These are phyloP conservation scores for Antechinus stuartii DNA, from an alignment of 2,113 vertebrate genomes.

Conservation along the genomic window DNA sequence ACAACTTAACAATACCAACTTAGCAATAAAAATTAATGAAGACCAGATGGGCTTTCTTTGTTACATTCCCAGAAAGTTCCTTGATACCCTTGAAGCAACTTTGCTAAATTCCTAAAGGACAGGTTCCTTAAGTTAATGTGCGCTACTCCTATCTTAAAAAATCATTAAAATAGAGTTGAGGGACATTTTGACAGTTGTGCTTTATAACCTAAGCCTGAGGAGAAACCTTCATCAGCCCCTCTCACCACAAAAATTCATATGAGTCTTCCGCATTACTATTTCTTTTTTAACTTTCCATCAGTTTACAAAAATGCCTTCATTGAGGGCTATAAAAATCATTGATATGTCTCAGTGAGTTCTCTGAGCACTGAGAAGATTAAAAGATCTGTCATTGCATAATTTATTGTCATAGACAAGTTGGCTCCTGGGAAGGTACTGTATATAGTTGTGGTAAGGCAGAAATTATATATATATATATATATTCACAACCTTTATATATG, in stretches of 20 bases:
- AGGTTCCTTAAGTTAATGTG: not conserved
- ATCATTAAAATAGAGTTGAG: not conserved
- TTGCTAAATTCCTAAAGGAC: not conserved
- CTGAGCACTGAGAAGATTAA: not conserved
- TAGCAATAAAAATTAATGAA: not conserved
- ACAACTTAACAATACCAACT: not conserved
- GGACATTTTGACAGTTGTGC: not conserved
- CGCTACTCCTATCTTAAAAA: not conserved
- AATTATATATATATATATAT: too few species aligned
- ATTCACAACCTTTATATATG: too few species aligned
- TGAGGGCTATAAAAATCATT: not conserved
- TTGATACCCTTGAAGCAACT: not conserved
- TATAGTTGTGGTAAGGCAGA: not conserved
- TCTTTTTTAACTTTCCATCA: not conserved
- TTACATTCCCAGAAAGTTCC: not conserved
- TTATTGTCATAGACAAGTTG: not conserved
- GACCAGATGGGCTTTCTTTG: not conserved
- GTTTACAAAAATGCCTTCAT: not conserved
- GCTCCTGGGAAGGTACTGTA: not conserved
- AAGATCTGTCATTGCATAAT: not conserved
- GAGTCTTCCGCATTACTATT: accelerated
- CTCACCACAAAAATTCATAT: not conserved
- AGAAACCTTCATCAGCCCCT: not conserved
- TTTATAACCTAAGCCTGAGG: not conserved
- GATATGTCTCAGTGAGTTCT: not conserved